Base-by-base conservation (phyloP, 2,797 vertebrate genomes). In the Pangasius sanitwongsei region DNA sequence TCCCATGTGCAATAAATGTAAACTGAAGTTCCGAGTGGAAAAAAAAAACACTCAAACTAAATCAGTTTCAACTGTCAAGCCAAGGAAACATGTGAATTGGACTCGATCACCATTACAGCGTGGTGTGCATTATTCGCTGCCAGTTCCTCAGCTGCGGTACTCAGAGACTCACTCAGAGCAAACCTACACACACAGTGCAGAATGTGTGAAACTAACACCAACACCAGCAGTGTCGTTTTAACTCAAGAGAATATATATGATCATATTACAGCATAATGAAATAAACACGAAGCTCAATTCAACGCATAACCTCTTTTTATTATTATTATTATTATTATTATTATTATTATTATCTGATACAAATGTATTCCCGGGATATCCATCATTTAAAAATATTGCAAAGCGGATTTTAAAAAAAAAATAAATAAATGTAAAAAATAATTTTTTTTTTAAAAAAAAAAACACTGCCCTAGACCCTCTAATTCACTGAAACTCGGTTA, bases 241-340 rank as follows among this genome's bases (percentile, higher is more conserved):
- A 83, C 65, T 83, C 20, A 53, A 34, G 9, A 2, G 25, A 85
- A 50, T 5, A 23, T 5, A 23, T 6, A 23, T 53, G 20, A 50
- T 20, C 28, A 67, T 5, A 6, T 31, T 84, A 31, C 44, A 84
- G 28, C 44, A 84, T 11, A 67, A 67, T 18, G 20, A n/a, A 67
- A 83, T 20, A n/a, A 65, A 63, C 23, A 44, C 13, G 6, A 3
- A 83, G 16, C 18, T 23, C 57, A 65, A 18, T 28, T n/a, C 37
- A 34, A 44, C 12, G 34, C 59, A 18, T 48, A 63, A 65, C 20
- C 23, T 12, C 57, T 13, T 80, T 3, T 41, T 69, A 72, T 72
- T 41, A 72, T 72, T 72, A 72, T 72, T 72, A 72, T 69, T 69
- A 69, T 34, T 34, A 70, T 70, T 55, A 57, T 57, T 80, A 55